A percentile compares a stretch with the other conserved stretches of the same genome.
These are phyloP conservation scores for Pristionchus mayeri DNA, from an alignment of 2,888 invertebrate species.

Conservation along the genomic window DNA sequence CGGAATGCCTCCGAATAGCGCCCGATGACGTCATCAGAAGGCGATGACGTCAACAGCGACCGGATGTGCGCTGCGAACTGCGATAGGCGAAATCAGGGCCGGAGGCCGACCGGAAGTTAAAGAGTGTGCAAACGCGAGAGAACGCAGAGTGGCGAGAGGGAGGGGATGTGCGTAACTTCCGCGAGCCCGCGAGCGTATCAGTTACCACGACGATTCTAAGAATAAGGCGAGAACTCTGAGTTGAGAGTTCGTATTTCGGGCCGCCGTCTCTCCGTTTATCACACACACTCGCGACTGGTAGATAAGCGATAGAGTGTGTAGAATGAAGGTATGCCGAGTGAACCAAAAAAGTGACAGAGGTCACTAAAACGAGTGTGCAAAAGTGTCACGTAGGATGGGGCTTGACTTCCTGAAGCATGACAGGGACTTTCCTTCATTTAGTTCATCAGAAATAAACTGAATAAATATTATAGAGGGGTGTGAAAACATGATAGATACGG, in stretches of 20 bases:
- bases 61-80: slow-evolving; percentile 19
- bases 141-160: slow-evolving; percentile 28
- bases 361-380: too few relatives aligned
- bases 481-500: too few relatives aligned
- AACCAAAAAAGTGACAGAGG: background rate
- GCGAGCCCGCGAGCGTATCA: background rate
- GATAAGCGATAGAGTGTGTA: too few relatives aligned
- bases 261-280: too few relatives aligned
- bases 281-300: too few relatives aligned
- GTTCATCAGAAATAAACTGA: too few relatives aligned
- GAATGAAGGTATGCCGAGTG: background rate
- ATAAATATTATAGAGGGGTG: background rate
- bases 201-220: slow-evolving; percentile 34
- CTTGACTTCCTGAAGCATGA: background rate
- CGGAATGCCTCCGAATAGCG: too few relatives aligned
- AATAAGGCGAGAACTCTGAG: slow-evolving; percentile 1
- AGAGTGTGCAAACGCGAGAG: background rate
- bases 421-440: too few relatives aligned
- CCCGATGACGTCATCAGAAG: background rate
- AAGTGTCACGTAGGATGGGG: background rate
- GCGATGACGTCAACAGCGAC: background rate
- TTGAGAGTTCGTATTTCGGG: too few relatives aligned
- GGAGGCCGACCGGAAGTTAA: slow-evolving; percentile 14
- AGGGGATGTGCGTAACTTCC: slow-evolving; percentile 36
- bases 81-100: background rate